Percentiles rank a stretch among this genome's conserved stretches.
Conservation (phyloP, 2,797 vertebrate genomes). For the Crocodylus rhombifer region DNA sequence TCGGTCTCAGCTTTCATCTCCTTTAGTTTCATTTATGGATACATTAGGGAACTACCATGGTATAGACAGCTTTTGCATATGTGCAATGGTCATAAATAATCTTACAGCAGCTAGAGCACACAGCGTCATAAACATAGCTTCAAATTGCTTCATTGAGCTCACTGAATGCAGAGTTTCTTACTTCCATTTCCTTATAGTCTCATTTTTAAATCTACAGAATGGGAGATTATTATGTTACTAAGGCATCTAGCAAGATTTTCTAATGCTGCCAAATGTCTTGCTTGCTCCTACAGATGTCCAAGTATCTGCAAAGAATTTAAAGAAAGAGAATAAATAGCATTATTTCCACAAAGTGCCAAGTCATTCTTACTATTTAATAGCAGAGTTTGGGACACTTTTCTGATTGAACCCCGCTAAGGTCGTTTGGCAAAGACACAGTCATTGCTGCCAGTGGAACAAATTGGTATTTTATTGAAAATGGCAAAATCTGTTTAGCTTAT, state of each 20-base stretch:
- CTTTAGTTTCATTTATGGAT: background rate
- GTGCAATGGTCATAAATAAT: background rate
- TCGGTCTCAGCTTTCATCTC: background rate
- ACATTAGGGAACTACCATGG: background rate
- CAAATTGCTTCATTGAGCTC: background rate
- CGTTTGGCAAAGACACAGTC: constrained; percentile 30
- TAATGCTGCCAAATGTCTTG: background rate
- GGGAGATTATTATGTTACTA: background rate
- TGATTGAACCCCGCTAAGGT: constrained; percentile 30
- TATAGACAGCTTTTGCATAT: background rate
- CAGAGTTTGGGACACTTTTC: constrained; percentile 39
- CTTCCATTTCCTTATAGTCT: background rate
- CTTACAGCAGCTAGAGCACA: background rate
- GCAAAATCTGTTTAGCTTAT: constrained; percentile 51
- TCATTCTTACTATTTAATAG: constrained; percentile 13
- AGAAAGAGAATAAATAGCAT: background rate
- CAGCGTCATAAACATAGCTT: background rate
- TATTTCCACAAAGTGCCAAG: background rate
- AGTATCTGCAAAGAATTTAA: constrained; percentile 33
- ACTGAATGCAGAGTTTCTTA: too few relatives aligned
- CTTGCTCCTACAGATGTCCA: background rate
- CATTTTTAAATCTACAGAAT: background rate
- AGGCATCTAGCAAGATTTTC: background rate
- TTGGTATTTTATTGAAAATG: constrained; percentile 50
- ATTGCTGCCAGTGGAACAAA: constrained; percentile 56